phyloP scores from a whole-genome alignment of 2,888 invertebrate genomes.

The Agonum fuliginosum region DNA sequence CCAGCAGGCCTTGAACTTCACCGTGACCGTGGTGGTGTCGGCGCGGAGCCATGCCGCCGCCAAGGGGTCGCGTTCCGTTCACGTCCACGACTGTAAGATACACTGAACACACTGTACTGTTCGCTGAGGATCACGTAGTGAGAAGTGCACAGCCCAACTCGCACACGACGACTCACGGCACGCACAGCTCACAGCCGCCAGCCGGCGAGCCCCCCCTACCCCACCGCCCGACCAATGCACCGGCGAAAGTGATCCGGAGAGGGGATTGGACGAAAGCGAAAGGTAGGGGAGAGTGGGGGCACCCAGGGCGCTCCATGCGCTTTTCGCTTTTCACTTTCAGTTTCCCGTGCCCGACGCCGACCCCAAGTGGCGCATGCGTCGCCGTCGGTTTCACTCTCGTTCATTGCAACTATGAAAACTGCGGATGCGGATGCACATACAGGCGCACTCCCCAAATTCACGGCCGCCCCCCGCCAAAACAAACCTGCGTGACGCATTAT shows the following conservation, averaged over 20 bases:
- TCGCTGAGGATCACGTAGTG: conserved; percentile 27
- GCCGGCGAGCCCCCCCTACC: conserved; percentile 49
- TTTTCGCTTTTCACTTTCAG: conserved; percentile 73
- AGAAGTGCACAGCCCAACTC: conserved; percentile 51
- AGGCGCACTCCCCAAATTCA: conserved; percentile 39
- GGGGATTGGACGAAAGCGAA: conserved; percentile 78
- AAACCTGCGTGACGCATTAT: not conserved
- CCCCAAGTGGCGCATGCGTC: conserved; percentile 71
- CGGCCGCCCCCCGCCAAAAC: not conserved
- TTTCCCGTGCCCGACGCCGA: conserved; percentile 67
- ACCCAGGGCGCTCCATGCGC: conserved; percentile 61
- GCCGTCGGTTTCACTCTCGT: conserved; percentile 70
- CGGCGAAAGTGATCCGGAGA: conserved; percentile 70
- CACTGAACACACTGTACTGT: not conserved
- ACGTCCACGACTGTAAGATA: too few relatives aligned
- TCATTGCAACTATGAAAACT: conserved; percentile 47
- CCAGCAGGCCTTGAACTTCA: conserved; percentile 71
- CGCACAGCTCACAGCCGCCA: conserved; percentile 70
- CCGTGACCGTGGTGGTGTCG: conserved; percentile 72
- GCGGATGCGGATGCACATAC: conserved; percentile 10
- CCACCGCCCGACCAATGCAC: conserved; percentile 66
- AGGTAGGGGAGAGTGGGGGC: conserved; percentile 75
- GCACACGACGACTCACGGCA: conserved; percentile 70
- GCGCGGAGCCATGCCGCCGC: conserved; percentile 73
- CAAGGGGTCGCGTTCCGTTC: too few relatives aligned